Evolutionary conservation across 2,113 vertebrate genomes (phyloP).

Genomic region (Chaetodon trifascialis): DNA sequence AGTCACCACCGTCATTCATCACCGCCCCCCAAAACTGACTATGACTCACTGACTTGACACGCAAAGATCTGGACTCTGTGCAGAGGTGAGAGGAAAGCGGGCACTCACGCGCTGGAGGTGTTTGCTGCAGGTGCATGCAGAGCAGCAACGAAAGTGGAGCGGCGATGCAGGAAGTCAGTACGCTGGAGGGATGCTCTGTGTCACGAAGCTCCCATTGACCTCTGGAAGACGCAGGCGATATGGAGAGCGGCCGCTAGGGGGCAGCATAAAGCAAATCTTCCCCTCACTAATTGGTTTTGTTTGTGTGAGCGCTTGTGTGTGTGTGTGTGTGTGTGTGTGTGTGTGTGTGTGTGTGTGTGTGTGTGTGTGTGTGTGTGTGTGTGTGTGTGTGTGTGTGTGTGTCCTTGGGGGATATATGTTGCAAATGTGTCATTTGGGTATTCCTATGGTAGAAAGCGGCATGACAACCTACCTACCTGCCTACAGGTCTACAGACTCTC

Average conservation of each 20-base stretch:
- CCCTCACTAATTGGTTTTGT: conserved; percentile 15
- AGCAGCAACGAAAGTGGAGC: neutral
- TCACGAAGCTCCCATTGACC: conserved; percentile 59
- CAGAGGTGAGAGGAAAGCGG: neutral
- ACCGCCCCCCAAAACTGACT: conserved; percentile 22
- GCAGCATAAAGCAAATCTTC: conserved; percentile 58
- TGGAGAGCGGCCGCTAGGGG: conserved; percentile 44
- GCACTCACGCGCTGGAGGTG: neutral
- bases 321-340: conserved; percentile 17
- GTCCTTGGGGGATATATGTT: conserved; percentile 10
- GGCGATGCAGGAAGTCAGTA: neutral
- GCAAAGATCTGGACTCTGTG: neutral
- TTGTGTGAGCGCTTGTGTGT: neutral
- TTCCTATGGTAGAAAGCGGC: neutral
- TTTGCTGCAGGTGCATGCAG: conserved; percentile 22
- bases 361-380: conserved; percentile 7
- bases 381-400: conserved; percentile 7
- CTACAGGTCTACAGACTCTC: neutral
- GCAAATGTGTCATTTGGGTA: conserved; percentile 18
- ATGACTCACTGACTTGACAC: conserved; percentile 38
- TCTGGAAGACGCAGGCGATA: conserved; percentile 15
- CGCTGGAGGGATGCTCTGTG: conserved; percentile 23
- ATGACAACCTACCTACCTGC: neutral
- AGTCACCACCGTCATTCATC: conserved; percentile 44
- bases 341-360: conserved; percentile 14